Evolutionary conservation across 1,140 invertebrate genomes (phyloP).

Genomic region (Metopolophium dirhodum): DNA sequence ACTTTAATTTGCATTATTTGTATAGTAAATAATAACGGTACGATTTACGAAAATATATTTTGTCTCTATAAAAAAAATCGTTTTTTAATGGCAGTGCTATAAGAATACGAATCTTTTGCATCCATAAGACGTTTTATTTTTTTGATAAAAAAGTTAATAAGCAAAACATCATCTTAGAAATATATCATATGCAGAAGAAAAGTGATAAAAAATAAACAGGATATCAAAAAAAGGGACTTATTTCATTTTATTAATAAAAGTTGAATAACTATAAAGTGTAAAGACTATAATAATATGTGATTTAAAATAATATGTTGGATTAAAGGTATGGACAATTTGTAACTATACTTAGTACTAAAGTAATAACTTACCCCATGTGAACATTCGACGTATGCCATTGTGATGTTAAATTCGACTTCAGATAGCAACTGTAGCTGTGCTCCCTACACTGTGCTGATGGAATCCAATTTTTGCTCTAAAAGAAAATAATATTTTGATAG

Average conservation of each 20-base stretch:
- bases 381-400: not conserved
- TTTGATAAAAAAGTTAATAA: not conserved
- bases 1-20: not conserved
- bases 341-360: not conserved
- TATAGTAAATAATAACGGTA: not conserved
- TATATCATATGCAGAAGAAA: not conserved
- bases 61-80: not conserved
- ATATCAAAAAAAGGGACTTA: not conserved
- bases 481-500: not conserved
- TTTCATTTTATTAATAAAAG: not conserved
- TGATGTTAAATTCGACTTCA: not conserved
- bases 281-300: not conserved
- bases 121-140: not conserved
- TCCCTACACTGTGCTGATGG: not conserved
- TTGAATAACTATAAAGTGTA: not conserved
- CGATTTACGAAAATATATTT: not conserved
- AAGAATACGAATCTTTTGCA: not conserved
- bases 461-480: not conserved
- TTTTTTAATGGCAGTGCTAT: not conserved
- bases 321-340: not conserved
- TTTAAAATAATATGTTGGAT: not conserved
- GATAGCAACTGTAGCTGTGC: not conserved
- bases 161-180: not conserved
- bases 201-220: not conserved
- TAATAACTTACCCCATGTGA: slow-evolving; percentile 30